Evolutionary conservation across 2,888 invertebrate genomes (phyloP).

Genomic region (Papilio demoleus): DNA sequence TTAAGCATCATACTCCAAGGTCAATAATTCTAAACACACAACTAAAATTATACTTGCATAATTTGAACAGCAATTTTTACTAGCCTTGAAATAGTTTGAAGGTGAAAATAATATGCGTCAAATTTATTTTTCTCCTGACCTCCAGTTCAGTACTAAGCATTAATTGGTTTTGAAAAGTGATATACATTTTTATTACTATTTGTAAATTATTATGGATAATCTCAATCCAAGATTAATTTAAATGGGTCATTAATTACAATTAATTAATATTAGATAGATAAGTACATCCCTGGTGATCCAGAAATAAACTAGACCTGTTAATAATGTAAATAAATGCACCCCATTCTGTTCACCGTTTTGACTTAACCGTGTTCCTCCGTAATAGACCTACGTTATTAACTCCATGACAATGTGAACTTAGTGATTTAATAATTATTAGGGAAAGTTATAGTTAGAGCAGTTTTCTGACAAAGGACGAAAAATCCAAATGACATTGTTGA

Average conservation of each 20-base stretch:
- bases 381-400: slow-evolving; percentile 57
- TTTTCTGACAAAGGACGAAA: too few species aligned
- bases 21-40: neutral
- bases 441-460: too few species aligned
- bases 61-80: neutral
- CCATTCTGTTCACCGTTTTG: slow-evolving; percentile 63
- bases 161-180: too few species aligned
- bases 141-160: too few species aligned
- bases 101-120: neutral
- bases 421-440: too few species aligned
- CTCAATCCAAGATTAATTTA: neutral
- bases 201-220: neutral
- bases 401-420: too few species aligned
- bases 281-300: slow-evolving; percentile 56
- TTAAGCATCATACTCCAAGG: neutral
- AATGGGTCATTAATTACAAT: slow-evolving; percentile 34
- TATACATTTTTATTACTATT: too few species aligned
- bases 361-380: slow-evolving; percentile 64
- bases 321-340: slow-evolving; percentile 72
- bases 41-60: slow-evolving; percentile 2
- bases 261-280: slow-evolving; percentile 38
- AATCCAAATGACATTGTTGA: too few species aligned
- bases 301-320: slow-evolving; percentile 66
- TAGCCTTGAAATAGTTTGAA: neutral
- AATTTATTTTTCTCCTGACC: neutral